Percentiles rank a stretch among this genome's conserved stretches.
Conservation (phyloP, 2,888 invertebrate genomes). For the Pasiphila rectangulata region DNA sequence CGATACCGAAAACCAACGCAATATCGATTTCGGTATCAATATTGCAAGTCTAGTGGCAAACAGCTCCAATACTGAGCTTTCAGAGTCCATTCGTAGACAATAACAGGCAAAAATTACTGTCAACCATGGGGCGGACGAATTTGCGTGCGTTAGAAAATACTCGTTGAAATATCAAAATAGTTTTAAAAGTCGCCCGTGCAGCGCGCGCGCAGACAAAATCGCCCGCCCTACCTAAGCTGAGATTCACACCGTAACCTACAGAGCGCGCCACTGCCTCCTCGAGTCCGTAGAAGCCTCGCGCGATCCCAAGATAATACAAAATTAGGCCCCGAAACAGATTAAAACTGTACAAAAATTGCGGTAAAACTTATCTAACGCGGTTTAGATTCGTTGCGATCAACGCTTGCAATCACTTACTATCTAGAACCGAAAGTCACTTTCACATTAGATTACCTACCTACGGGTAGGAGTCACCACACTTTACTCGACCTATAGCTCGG, state of each 20-base stretch:
- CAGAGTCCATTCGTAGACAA: background rate
- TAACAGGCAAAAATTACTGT: constrained; percentile 5
- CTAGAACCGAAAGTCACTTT: constrained; percentile 3
- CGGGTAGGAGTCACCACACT: constrained; percentile 5
- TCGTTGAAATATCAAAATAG: constrained; percentile 9
- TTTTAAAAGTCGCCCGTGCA: background rate
- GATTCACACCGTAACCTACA: constrained; percentile 20
- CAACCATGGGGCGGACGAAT: constrained; percentile 8
- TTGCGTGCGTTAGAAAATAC: constrained; percentile 3
- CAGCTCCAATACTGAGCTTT: background rate
- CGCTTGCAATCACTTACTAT: constrained; percentile 4
- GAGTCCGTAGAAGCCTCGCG: background rate
- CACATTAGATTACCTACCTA: constrained; percentile 9
- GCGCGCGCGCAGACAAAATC: constrained; percentile 17
- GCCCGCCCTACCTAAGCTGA: constrained; percentile 12
- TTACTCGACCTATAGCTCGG: background rate
- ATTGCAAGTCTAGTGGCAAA: background rate
- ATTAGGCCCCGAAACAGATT: constrained; percentile 24
- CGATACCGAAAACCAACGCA: background rate
- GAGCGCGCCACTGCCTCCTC: constrained; percentile 12
- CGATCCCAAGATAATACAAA: constrained; percentile 22
- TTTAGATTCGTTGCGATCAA: constrained; percentile 6
- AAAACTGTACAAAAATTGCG: constrained; percentile 18
- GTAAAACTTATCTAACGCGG: constrained; percentile 12
- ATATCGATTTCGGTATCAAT: background rate